These are phyloP conservation scores for Pteria penguin DNA, from an alignment of 2,888 invertebrate genomes.

Conservation along the genomic window DNA sequence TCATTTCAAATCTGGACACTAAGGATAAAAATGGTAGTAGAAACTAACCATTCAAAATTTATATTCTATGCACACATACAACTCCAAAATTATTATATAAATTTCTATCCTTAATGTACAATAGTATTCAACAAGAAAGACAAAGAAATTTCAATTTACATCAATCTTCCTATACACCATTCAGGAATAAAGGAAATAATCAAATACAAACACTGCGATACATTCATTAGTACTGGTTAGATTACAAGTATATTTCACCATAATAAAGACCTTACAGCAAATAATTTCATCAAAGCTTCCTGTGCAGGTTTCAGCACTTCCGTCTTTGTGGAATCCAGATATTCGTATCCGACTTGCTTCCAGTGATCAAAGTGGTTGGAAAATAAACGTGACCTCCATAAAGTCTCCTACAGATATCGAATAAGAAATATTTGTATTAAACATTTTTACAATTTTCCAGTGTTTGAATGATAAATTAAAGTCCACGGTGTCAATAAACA, in stretches of 20 bases:
- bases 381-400: conserved; percentile 67
- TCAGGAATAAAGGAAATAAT: too few relatives aligned
- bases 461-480: too few relatives aligned
- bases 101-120: neutral
- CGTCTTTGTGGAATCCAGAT: conserved; percentile 72
- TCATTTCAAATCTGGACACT: too few relatives aligned
- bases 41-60: too few relatives aligned
- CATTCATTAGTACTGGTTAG: neutral
- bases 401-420: conserved; percentile 70
- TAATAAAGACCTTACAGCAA: conserved; percentile 86
- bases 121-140: neutral
- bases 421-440: too few relatives aligned
- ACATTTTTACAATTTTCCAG: too few relatives aligned
- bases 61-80: too few relatives aligned
- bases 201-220: neutral
- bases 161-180: too few relatives aligned
- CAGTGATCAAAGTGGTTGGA: conserved; percentile 68
- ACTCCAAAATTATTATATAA: neutral
- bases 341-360: conserved; percentile 70
- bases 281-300: conserved; percentile 92
- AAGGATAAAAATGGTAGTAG: too few relatives aligned
- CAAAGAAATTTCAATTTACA: neutral
- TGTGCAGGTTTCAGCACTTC: conserved; percentile 85
- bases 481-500: too few relatives aligned
- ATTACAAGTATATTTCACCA: too few relatives aligned